Evolutionary conservation across 2,113 vertebrate species (phyloP), one percentile per base, ranked within the genome.

Genomic region (Cyprinodon variegatus): DNA sequence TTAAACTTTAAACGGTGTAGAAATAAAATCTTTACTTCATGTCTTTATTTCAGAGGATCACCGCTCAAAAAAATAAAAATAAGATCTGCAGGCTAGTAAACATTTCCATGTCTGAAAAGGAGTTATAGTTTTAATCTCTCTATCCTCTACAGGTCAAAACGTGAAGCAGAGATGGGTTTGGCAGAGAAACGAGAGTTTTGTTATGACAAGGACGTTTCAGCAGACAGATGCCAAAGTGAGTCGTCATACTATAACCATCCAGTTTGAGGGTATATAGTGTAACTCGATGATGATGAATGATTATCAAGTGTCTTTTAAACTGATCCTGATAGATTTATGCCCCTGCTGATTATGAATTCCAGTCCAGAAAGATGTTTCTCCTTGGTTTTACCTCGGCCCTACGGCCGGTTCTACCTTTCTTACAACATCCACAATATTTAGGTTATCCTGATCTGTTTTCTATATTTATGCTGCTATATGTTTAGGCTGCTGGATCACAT

Each of bases 191-290:
- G 13, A 15, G 15, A 67, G 39, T 61, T 59, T 8, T 82, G 65
- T 70, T 68, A 53, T 17, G 57, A 48, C 74, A 80, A 9, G 61
- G 48, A 68, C 29, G 46, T 65, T 60, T 29, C 53, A 29, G 29
- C 29, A 29, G 29, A 29, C 29, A 0, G 67, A 75, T 68, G 59
- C 78, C 68, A 83, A 53, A 69, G 46, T 61, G 4, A 76, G 38
- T 62, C 13, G 45, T 75, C n/a, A 36, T 12, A 39, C 39, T 43
- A 5, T 7, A 20, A 53, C 15, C 48, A 53, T 53, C 48, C 48
- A 53, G 48, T 53, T 53, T 7, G 17, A 57, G 50, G 17, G 6
- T n/a, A 7, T 7, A 20, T 57, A 7, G 0, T 20, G 15, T 53
- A 53, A 57, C 9, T 57, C 17, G 29, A 29, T 29, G 29, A 29